Base-by-base conservation (phyloP, 1,140 invertebrate species). In the Lineus longissimus region DNA sequence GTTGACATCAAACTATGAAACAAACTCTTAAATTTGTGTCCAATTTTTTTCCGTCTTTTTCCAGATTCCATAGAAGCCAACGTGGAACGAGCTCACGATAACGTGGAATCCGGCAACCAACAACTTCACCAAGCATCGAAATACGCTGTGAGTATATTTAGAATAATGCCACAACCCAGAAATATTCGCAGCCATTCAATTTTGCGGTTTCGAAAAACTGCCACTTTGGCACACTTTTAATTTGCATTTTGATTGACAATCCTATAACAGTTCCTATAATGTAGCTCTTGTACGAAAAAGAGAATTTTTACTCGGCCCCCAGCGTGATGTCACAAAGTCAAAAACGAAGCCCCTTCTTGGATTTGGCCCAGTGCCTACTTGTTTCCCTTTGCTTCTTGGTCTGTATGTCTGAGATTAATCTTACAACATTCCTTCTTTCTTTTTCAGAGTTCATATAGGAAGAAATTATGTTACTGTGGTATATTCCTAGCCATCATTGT, bases 21-120 rank as follows among this genome's bases (percentile, higher is more conserved):
- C 40, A 43, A 11, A 43, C 19, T 43, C 11, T 43, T 11, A 43
- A 19, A 43, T 43, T 13, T 43, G 40, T 43, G 19, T 43, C 40
- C 11, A 13, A 19, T 43, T 43, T 43, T 13, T 43, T 13, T 43
- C 11, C 19, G 36, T 40, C 0, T 62, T 19, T 61, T 31, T 74
- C 2, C 80, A 94, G 95, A 97, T 80, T 95, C 92, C 19, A 99
- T 99, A 73, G 96, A 99, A 84, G 91, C 93, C 0, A 93, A 90
- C 76, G 92, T 98, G 31, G 95, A 97, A 80, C 86, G 87, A 70
- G 90, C 95, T 9, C 87, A 89, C 64, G 87, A 91, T 57, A 89
- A 91, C 76, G 94, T 98, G 0, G 87, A 88, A 62, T 85, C 90
- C 75, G 95, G 90, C 15, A 86, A 87, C 2, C 85, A 88, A 55